Evolutionary conservation across 2,113 vertebrate genomes (phyloP), one percentile per base, ranked within the genome.

Genomic region (Entomyzon cyanotis): DNA sequence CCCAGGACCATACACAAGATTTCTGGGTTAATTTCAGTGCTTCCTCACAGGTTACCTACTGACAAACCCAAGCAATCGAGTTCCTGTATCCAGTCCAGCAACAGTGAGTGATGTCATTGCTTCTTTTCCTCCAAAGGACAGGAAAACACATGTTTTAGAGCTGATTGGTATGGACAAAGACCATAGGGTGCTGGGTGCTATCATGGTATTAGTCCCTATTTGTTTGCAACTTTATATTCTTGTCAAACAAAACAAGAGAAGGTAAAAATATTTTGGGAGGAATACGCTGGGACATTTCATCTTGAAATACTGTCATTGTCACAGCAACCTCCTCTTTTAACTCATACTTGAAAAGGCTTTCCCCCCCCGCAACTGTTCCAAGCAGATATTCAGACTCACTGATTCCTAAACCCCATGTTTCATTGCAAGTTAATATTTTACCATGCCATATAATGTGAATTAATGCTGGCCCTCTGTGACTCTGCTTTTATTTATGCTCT

Each of bases 401-500:
- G 35, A 33, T 89, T 90, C 39, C 47, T 91, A 55, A 80, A 88
- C 47, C 25, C 59, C 2, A 0, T 49, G 59, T 78, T 89, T 79
- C 53, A 30, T 10, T 87, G 47, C 37, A 56, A 86, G 80, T 95
- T 64, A 73, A 11, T 85, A 68, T 91, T 94, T 95, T 49, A 79
- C 87, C 1, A 0, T 89, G 65, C 62, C n/a, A 22, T 42, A 55
- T 89, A 75, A 65, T 52, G 52, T 67, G 81, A 81, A 87, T 93
- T 89, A 84, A 75, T 91, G 77, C 44, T 79, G 60, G 41, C 62
- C 60, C 47, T 92, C 56, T 5, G 19, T 52, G 47, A 68, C 44
- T 90, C 68, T n/a, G 12, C 87, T 85, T 87, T 50, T 90, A 67
- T 78, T 95, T 90, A 71, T 93, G 62, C 23, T 89, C 44, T 84